Conservation (phyloP, 2,797 vertebrate genomes). For the Peromyscus attwateri region DNA sequence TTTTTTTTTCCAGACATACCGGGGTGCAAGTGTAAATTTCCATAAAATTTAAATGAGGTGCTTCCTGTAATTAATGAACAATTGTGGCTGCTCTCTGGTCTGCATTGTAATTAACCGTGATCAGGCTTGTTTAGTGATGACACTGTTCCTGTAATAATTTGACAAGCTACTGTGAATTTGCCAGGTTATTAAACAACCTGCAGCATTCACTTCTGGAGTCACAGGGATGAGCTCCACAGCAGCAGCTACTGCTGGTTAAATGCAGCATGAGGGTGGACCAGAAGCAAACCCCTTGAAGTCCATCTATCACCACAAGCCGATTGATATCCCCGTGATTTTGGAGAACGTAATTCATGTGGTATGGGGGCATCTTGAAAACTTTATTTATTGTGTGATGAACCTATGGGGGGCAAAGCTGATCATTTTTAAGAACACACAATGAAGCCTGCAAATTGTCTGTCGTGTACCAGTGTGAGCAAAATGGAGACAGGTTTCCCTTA, state of each 20-base stretch:
- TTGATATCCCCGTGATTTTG: constrained; percentile 62
- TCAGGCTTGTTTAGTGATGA: constrained; percentile 91
- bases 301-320: constrained; percentile 61
- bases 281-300: constrained; percentile 68
- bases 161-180: constrained; percentile 87
- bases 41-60: constrained; percentile 95
- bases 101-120: constrained; percentile 95
- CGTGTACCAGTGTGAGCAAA: background rate
- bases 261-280: constrained; percentile 63
- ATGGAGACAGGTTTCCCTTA: background rate
- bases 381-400: constrained; percentile 67
- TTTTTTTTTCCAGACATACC: constrained; percentile 86
- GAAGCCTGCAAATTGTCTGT: constrained; percentile 48
- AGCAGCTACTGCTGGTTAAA: constrained; percentile 75
- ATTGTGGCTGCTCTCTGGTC: constrained; percentile 92
- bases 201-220: constrained; percentile 83
- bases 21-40: constrained; percentile 90
- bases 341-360: constrained; percentile 62
- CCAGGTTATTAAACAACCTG: constrained; percentile 87
- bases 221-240: constrained; percentile 62
- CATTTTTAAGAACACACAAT: constrained; percentile 62
- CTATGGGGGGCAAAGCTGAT: constrained; percentile 38
- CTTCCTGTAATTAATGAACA: constrained; percentile 96
- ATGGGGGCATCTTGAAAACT: constrained; percentile 55
- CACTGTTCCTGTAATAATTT: constrained; percentile 88